phyloP scores from a whole-genome alignment of 2,888 invertebrate species.

The Harmothoe impar region DNA sequence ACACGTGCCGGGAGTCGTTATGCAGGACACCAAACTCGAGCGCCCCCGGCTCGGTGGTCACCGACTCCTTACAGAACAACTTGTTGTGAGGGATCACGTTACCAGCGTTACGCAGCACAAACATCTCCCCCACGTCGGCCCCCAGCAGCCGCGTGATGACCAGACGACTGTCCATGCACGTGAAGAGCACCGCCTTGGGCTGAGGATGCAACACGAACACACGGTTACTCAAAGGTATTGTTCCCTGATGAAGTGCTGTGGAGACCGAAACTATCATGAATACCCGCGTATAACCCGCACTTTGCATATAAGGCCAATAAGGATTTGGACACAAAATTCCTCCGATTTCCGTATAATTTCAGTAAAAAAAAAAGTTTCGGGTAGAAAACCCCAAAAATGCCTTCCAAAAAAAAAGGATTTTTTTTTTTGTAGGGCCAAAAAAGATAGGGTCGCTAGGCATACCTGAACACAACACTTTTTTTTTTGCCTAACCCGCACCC shows the following conservation, averaged over 20 bases:
- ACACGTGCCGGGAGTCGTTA: conserved; percentile 94
- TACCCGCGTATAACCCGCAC: too few relatives aligned
- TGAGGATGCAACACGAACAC: conserved; percentile 82
- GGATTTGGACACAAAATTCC: too few relatives aligned
- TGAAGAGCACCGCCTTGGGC: conserved; percentile 98
- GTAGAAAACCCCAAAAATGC: too few relatives aligned
- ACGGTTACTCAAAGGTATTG: neutral
- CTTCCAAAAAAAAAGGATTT: too few relatives aligned
- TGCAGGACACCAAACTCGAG: conserved; percentile 96
- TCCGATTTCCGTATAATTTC: too few relatives aligned
- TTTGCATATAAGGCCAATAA: too few relatives aligned
- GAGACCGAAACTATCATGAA: too few relatives aligned
- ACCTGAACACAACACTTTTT: too few relatives aligned
- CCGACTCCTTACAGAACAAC: conserved; percentile 92
- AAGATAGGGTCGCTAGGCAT: too few relatives aligned
- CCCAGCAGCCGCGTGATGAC: conserved; percentile 97
- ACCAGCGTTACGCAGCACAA: conserved; percentile 97
- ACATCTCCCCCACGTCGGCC: conserved; percentile 98
- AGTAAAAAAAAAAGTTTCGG: too few relatives aligned
- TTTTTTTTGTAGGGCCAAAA: too few relatives aligned
- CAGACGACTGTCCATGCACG: conserved; percentile 99
- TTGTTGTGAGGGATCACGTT: conserved; percentile 96
- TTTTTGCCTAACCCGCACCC: too few relatives aligned
- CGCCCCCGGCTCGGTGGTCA: conserved; percentile 97
- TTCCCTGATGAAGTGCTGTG: neutral